A percentile compares a stretch with the other conserved stretches of the same genome.
These are phyloP conservation scores for Drosophila punjabiensis DNA, from an alignment of 1,140 invertebrate species.

Conservation along the genomic window DNA sequence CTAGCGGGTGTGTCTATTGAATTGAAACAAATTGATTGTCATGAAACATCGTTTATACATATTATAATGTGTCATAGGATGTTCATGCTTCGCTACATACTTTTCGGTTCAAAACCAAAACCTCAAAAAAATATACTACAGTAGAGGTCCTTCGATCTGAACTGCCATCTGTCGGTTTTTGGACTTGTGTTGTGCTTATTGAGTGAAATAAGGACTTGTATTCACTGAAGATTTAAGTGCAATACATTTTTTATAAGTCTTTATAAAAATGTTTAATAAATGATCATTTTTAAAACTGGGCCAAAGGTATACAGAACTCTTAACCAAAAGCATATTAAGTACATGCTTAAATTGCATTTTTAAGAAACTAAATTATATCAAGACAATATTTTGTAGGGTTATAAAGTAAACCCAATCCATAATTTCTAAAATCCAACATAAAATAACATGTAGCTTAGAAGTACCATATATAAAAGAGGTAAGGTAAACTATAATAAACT, in stretches of 20 bases:
- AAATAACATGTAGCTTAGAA: too few species aligned
- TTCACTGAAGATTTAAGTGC: background rate
- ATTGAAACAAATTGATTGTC: constrained; percentile 84
- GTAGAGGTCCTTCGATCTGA: background rate
- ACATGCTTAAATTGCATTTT: too few species aligned
- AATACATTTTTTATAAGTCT: background rate
- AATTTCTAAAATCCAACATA: too few species aligned
- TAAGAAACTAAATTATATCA: too few species aligned
- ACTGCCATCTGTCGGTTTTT: constrained; percentile 20
- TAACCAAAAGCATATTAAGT: background rate
- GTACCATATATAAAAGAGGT: too few species aligned
- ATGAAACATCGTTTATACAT: constrained; percentile 83
- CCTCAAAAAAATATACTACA: constrained; percentile 38
- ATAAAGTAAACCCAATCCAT: too few species aligned
- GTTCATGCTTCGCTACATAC: constrained; percentile 75
- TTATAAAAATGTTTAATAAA: background rate
- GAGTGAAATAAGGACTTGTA: background rate
- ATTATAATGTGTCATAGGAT: constrained; percentile 81
- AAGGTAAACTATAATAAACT: too few species aligned
- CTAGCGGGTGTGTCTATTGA: constrained; percentile 69
- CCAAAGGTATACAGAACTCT: background rate
- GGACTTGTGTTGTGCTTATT: background rate
- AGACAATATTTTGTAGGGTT: too few species aligned
- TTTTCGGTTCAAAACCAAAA: constrained; percentile 21
- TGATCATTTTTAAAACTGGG: background rate